Percentiles rank a stretch among this genome's conserved stretches.
Evolutionary conservation across 1,140 invertebrate genomes (phyloP).

Genomic region (Ceratosolen fusciceps): DNA sequence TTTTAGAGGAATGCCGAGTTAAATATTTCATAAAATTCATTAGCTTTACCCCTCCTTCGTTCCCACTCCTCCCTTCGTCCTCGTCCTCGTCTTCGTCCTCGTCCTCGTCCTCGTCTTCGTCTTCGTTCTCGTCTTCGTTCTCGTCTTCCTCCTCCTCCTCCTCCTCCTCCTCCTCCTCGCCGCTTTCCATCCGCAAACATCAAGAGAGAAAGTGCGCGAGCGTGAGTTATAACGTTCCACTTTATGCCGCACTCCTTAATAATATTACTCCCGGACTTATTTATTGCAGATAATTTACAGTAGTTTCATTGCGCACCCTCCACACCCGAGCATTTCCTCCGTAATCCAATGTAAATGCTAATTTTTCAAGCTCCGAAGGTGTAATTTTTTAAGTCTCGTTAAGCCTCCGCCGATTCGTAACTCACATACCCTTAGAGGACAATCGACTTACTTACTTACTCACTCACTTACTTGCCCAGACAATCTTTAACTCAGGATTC

Average conservation of each 20-base stretch:
- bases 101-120: too few species aligned
- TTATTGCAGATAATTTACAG: conserved; percentile 17
- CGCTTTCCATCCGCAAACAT: conserved; percentile 5
- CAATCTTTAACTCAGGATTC: too few species aligned
- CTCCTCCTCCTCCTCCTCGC: too few species aligned
- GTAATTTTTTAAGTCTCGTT: conserved; percentile 15
- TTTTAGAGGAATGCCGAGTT: neutral
- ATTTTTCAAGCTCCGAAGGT: neutral
- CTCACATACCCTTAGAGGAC: too few species aligned
- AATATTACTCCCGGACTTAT: conserved; percentile 7
- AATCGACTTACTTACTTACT: too few species aligned
- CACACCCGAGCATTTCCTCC: neutral
- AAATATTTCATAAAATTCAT: conserved; percentile 20
- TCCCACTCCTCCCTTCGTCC: too few species aligned
- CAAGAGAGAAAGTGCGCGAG: neutral
- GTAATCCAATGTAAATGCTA: conserved; percentile 26
- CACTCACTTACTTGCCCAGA: too few species aligned
- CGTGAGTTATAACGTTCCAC: neutral
- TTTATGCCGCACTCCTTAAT: neutral
- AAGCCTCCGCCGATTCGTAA: neutral
- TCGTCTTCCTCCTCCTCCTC: too few species aligned
- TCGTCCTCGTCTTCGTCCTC: too few species aligned
- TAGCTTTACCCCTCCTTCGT: neutral
- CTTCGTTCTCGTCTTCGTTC: too few species aligned
- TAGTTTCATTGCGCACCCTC: neutral